A percentile compares a stretch with the other conserved stretches of the same genome.
Conservation (phyloP, 2,888 invertebrate species). For the Sphaerophoria rueppellii region DNA sequence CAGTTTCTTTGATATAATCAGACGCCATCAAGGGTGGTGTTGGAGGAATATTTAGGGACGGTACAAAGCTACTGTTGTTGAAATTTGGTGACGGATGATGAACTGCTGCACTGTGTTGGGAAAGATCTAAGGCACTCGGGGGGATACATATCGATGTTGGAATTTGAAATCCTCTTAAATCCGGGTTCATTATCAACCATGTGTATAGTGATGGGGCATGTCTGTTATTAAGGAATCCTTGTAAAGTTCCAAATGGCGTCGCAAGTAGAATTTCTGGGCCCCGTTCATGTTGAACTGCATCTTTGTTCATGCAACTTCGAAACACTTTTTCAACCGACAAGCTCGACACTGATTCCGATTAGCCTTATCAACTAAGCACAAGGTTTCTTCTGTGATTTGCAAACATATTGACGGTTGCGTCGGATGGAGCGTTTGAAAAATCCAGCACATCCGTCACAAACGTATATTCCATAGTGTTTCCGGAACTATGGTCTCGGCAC, state of each 20-base stretch:
- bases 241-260: constrained; percentile 93
- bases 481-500: constrained; percentile 98
- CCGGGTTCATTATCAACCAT: constrained; percentile 78
- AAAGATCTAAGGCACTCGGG: constrained; percentile 80
- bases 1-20: constrained; percentile 93
- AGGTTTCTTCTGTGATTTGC: constrained; percentile 94
- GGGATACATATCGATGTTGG: constrained; percentile 75
- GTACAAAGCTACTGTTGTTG: constrained; percentile 79
- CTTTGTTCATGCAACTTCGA: constrained; percentile 97
- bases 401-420: constrained; percentile 96
- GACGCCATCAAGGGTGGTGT: constrained; percentile 83
- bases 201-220: constrained; percentile 77
- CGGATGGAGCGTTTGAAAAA: constrained; percentile 97
- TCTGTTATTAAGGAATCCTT: constrained; percentile 86
- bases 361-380: constrained; percentile 96
- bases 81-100: constrained; percentile 69
- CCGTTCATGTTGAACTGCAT: constrained; percentile 99
- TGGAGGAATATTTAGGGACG: constrained; percentile 78
- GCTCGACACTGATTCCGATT: constrained; percentile 98
- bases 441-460: constrained; percentile 97
- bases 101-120: constrained; percentile 77
- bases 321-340: constrained; percentile 94
- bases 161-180: constrained; percentile 77
- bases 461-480: constrained; percentile 99
- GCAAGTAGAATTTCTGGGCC: constrained; percentile 97